phyloP scores from a whole-genome alignment of 2,888 invertebrate species.

The Cephus spinipes region DNA sequence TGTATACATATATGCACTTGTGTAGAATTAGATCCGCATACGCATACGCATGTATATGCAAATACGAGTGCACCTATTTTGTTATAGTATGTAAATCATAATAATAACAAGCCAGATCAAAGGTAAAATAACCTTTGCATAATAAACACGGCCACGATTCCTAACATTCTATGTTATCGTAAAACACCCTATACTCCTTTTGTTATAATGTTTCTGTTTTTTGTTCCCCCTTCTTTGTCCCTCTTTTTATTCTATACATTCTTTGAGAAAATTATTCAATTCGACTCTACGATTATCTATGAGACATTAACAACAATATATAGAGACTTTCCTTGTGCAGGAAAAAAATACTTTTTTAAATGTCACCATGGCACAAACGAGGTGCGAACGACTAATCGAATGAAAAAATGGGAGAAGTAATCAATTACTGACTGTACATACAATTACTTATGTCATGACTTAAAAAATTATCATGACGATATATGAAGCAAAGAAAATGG shows the following conservation, averaged over 20 bases:
- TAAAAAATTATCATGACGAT: background rate
- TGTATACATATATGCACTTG: conserved; percentile 13
- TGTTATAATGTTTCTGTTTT: background rate
- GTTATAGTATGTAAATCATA: background rate
- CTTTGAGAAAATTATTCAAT: background rate
- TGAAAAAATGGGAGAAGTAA: background rate
- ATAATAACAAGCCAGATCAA: background rate
- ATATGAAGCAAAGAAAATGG: background rate
- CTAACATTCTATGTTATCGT: background rate
- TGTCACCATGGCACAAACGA: background rate
- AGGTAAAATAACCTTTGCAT: background rate
- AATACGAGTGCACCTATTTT: background rate
- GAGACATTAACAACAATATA: background rate
- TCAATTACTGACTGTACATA: background rate
- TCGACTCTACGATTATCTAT: background rate
- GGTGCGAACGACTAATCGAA: background rate
- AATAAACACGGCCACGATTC: background rate
- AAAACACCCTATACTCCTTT: background rate
- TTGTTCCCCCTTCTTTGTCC: background rate
- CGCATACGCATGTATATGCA: background rate
- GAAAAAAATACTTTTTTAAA: background rate
- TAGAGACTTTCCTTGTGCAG: background rate
- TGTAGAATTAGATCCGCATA: background rate
- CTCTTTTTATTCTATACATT: background rate
- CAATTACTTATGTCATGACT: background rate